Percentiles rank a stretch among this genome's conserved stretches.
Conservation (phyloP, 30 jellyfish, hydroid and myxozoan genomes). For the Clytia hemisphaerica region DNA sequence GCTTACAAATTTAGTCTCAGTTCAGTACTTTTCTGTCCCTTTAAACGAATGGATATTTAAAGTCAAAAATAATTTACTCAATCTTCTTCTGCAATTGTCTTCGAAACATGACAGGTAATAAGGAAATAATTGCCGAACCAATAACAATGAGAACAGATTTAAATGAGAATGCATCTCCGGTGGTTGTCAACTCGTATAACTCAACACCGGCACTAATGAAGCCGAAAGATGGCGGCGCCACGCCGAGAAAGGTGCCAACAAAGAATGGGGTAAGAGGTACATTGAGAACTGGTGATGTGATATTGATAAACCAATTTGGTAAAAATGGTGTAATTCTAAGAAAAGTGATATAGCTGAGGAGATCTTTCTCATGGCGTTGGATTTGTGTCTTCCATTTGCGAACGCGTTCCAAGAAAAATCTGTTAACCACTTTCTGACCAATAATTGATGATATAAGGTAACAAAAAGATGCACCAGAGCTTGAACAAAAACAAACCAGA, state of each 20-base stretch:
- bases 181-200: slow-evolving; percentile 73
- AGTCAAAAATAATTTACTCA: background rate
- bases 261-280: slow-evolving; percentile 76
- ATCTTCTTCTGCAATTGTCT: slow-evolving; percentile 44
- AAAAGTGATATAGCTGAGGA: slow-evolving; percentile 65
- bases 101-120: slow-evolving; percentile 67
- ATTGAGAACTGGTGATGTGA: slow-evolving; percentile 83
- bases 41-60: too few species aligned
- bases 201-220: slow-evolving; percentile 92
- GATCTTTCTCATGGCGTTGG: slow-evolving; percentile 50
- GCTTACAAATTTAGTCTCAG: too few species aligned
- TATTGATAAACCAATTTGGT: slow-evolving; percentile 90
- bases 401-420: slow-evolving; percentile 62
- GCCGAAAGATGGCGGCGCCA: slow-evolving; percentile 94
- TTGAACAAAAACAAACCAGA: slow-evolving; percentile 76
- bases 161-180: slow-evolving; percentile 92
- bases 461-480: slow-evolving; percentile 77
- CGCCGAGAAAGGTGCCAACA: slow-evolving; percentile 84
- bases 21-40: too few species aligned
- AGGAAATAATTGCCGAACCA: slow-evolving; percentile 67
- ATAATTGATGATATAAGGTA: slow-evolving; percentile 56
- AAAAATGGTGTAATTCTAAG: slow-evolving; percentile 81
- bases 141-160: slow-evolving; percentile 60
- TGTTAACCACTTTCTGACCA: slow-evolving; percentile 64
- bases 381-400: slow-evolving; percentile 62